Conservation (phyloP, 2,113 vertebrate species). For the Rhineura floridana region DNA sequence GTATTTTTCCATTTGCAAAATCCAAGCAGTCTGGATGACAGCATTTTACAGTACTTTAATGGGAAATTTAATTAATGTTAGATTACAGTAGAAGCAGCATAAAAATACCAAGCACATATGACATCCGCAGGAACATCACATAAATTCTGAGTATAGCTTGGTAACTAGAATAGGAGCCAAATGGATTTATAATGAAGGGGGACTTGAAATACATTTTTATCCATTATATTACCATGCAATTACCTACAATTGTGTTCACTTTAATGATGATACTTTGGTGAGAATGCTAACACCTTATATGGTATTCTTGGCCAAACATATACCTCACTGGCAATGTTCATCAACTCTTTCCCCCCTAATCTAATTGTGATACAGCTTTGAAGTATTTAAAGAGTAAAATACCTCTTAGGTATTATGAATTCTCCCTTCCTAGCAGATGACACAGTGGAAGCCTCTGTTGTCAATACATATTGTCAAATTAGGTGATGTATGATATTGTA, state of each 20-base stretch:
- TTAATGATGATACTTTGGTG: conserved; percentile 16
- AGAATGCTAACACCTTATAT: conserved; percentile 34
- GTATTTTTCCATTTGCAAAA: conserved; percentile 62
- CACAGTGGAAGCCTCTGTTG: not conserved
- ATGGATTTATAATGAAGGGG: conserved; percentile 58
- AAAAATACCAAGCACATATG: conserved; percentile 41
- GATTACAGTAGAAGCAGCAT: conserved; percentile 47
- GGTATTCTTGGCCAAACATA: conserved; percentile 37
- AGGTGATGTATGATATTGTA: not conserved
- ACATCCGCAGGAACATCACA: conserved; percentile 35
- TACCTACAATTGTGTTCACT: conserved; percentile 44
- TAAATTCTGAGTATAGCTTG: conserved; percentile 14
- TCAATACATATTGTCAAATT: not conserved
- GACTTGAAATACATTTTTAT: conserved; percentile 42
- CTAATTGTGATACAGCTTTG: fast-evolving
- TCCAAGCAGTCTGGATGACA: conserved; percentile 28
- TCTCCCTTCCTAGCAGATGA: not conserved
- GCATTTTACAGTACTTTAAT: conserved; percentile 42
- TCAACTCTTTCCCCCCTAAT: not conserved
- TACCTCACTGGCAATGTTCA: not conserved
- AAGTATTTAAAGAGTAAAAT: not conserved
- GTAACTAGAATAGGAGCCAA: conserved; percentile 54
- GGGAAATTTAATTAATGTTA: conserved; percentile 65
- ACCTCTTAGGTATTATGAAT: not conserved
- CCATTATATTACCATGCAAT: conserved; percentile 43